phyloP scores from a whole-genome alignment of 2,113 vertebrate genomes.

The Xiphophorus maculatus region DNA sequence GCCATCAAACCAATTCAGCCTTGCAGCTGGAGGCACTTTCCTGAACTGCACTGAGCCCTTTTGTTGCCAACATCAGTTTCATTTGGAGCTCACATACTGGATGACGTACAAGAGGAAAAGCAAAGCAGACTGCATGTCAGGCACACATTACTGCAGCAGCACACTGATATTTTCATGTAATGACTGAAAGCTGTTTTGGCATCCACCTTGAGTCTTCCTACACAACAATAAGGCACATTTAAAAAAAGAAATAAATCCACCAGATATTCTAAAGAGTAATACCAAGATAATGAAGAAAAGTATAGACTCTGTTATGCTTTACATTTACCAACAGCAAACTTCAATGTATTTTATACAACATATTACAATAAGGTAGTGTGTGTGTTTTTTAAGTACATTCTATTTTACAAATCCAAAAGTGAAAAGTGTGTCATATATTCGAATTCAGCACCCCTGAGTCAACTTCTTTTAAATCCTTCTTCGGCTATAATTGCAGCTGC shows the following conservation, averaged over 20 bases:
- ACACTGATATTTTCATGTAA: slow-evolving; percentile 15
- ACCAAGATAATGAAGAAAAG: no score
- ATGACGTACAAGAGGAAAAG: slow-evolving; percentile 9
- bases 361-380: no score
- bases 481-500: background rate
- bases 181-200: slow-evolving; percentile 7
- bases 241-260: background rate
- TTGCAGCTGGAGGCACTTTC: slow-evolving; percentile 15
- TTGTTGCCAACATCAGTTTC: slow-evolving; percentile 11
- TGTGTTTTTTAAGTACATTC: no score
- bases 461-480: background rate
- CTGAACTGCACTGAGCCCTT: background rate
- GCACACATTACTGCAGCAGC: slow-evolving; percentile 5
- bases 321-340: no score
- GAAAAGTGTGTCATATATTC: background rate
- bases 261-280: no score
- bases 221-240: slow-evolving; percentile 1
- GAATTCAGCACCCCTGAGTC: background rate
- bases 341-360: no score
- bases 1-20: background rate
- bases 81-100: slow-evolving; percentile 1
- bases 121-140: background rate
- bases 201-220: background rate
- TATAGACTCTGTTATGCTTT: no score
- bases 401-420: background rate